phyloP scores from a whole-genome alignment of 2,888 invertebrate species.

The Netelia virgata region DNA sequence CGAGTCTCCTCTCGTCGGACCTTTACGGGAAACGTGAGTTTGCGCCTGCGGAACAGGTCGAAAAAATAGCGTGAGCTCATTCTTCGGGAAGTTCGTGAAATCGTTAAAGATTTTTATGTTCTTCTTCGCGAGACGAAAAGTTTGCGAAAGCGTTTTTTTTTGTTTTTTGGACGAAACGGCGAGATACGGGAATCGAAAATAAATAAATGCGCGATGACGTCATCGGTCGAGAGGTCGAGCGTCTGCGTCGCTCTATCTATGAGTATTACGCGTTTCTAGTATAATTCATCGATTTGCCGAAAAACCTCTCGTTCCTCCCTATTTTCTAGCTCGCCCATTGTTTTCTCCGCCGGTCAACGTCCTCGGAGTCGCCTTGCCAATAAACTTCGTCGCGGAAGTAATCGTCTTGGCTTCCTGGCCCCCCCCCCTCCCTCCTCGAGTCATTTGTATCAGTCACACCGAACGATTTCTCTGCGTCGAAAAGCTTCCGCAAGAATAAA shows the following conservation, averaged over 20 bases:
- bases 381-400: constrained; percentile 56
- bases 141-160: constrained; percentile 23
- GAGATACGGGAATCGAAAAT: constrained; percentile 10
- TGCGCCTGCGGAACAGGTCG: not conserved
- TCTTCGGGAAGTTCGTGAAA: constrained; percentile 15
- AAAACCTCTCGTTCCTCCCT: constrained; percentile 1
- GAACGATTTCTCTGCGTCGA: constrained; percentile 57
- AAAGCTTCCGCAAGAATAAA: constrained; percentile 28
- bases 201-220: constrained; percentile 6
- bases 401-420: constrained; percentile 58
- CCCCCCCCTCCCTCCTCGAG: not conserved
- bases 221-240: not conserved
- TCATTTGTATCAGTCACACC: constrained; percentile 34
- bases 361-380: constrained; percentile 43
- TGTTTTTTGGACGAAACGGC: not conserved
- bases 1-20: constrained; percentile 25
- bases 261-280: not conserved
- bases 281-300: constrained; percentile 30
- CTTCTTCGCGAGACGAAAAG: constrained; percentile 27
- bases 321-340: constrained; percentile 3
- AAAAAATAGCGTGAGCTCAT: constrained; percentile 30
- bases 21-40: constrained; percentile 20
- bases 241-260: not conserved
- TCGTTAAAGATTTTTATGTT: constrained; percentile 45
- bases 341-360: constrained; percentile 19